These are phyloP conservation scores for Unio pictorum DNA, from an alignment of 2,888 invertebrate species.

Conservation along the genomic window DNA sequence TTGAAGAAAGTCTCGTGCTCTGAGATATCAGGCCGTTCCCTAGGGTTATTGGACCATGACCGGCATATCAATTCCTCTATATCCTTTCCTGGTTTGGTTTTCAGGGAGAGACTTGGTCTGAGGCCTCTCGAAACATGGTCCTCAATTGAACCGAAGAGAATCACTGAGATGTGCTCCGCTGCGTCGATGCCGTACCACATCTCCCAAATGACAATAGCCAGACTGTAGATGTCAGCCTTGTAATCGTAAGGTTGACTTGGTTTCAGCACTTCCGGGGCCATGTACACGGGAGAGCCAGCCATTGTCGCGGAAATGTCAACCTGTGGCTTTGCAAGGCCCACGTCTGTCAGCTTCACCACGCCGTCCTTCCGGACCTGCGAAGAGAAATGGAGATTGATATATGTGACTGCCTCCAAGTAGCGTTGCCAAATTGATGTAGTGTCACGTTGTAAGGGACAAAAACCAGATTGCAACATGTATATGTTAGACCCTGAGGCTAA, in stretches of 20 bases:
- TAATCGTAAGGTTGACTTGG: slow-evolving; percentile 36
- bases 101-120: slow-evolving; percentile 14
- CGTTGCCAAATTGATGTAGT: too few species aligned
- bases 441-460: too few species aligned
- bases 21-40: slow-evolving; percentile 1
- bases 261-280: slow-evolving; percentile 52
- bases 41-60: slow-evolving; percentile 13
- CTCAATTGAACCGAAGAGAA: slow-evolving; percentile 7
- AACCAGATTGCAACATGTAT: too few species aligned
- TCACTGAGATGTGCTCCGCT: slow-evolving; percentile 11
- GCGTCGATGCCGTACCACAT: slow-evolving; percentile 47
- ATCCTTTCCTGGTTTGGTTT: slow-evolving; percentile 9
- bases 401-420: too few species aligned
- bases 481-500: too few species aligned
- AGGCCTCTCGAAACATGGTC: slow-evolving; percentile 14
- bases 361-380: slow-evolving; percentile 27
- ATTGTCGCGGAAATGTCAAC: slow-evolving; percentile 50
- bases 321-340: slow-evolving; percentile 59
- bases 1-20: slow-evolving; percentile 8
- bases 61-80: slow-evolving; percentile 7
- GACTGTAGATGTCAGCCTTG: slow-evolving; percentile 43
- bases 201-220: slow-evolving; percentile 51
- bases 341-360: slow-evolving; percentile 59
- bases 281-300: slow-evolving; percentile 50
- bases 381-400: slow-evolving; percentile 20